Evolutionary conservation across 1,140 invertebrate species (phyloP).

Genomic region (Pemphigus obesinymphae): DNA sequence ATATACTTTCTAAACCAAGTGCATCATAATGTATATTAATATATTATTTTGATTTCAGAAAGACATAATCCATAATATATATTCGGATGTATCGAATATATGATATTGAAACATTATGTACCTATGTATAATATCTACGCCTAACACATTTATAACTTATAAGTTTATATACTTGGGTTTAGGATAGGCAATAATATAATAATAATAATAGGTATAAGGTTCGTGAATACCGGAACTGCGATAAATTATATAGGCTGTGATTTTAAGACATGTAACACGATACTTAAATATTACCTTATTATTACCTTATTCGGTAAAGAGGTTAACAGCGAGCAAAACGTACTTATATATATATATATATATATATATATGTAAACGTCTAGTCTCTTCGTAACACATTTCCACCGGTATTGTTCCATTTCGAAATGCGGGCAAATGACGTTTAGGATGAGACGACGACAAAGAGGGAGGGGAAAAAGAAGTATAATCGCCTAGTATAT

Average conservation of each 20-base stretch:
- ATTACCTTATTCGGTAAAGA: constrained; percentile 34
- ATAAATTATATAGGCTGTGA: not conserved
- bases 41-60: no score
- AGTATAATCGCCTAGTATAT: not conserved
- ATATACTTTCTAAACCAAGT: no score
- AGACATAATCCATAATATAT: no score
- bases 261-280: not conserved
- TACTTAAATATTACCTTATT: constrained; percentile 36
- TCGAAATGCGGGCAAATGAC: constrained; percentile 19
- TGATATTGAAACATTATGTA: no score
- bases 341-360: no score
- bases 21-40: no score
- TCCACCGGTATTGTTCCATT: constrained; percentile 28
- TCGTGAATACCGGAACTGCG: not conserved
- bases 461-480: constrained; percentile 1
- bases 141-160: no score
- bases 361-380: not conserved
- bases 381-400: constrained; percentile 29
- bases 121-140: no score
- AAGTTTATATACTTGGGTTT: no score
- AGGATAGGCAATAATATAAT: no score
- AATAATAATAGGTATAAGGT: not conserved
- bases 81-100: no score
- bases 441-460: not conserved
- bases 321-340: constrained; percentile 28